Evolutionary conservation across 2,113 vertebrate genomes (phyloP).

Genomic region (Scatophagus argus): DNA sequence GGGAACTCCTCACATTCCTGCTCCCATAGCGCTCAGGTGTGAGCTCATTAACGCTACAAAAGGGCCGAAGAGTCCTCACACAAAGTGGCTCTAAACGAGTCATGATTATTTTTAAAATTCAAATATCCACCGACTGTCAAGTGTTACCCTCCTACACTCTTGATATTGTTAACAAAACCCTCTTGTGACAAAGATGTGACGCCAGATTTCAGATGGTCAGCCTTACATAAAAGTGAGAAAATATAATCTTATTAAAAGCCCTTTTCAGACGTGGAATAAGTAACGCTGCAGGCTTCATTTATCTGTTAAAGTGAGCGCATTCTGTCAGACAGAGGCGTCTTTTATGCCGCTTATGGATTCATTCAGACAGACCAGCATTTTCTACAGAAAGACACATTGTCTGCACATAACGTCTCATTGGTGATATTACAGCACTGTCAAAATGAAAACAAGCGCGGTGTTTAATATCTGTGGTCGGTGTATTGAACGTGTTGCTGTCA

Average conservation of each 20-base stretch:
- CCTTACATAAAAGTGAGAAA: too few relatives aligned
- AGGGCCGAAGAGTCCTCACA: neutral
- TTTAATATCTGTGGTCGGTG: neutral
- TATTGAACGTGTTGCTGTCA: too few relatives aligned
- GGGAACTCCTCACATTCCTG: slow-evolving; percentile 29
- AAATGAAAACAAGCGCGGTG: neutral
- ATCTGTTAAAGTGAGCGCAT: too few relatives aligned
- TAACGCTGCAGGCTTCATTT: neutral
- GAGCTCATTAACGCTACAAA: slow-evolving; percentile 22
- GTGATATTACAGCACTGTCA: neutral
- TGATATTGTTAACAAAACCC: neutral
- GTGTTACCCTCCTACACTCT: neutral
- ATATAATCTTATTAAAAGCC: too few relatives aligned
- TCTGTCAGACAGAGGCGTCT: too few relatives aligned
- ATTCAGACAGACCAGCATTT: too few relatives aligned
- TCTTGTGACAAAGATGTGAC: neutral
- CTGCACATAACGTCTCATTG: too few relatives aligned
- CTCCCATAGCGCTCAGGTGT: slow-evolving; percentile 18
- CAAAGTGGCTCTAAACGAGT: neutral
- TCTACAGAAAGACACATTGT: too few relatives aligned
- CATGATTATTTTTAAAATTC: neutral
- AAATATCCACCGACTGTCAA: neutral
- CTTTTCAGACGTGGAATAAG: neutral
- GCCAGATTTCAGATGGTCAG: neutral
- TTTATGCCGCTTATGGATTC: too few relatives aligned